Base-by-base conservation (phyloP, 2,797 vertebrate genomes). In the Bradypodion pumilum region DNA sequence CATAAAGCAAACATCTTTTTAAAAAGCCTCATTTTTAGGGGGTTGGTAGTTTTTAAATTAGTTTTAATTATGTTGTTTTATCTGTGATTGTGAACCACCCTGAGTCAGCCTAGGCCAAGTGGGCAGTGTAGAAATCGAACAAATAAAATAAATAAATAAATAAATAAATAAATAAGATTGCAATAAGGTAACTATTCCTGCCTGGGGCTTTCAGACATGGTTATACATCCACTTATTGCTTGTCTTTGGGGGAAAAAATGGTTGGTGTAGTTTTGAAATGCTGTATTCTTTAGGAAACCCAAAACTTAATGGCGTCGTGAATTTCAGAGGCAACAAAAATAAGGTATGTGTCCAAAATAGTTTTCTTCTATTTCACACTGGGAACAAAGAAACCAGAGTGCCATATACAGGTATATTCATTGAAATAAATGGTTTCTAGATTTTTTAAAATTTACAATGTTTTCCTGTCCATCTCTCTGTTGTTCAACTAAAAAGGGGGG, bases 261-360 rank as follows among this genome's bases (percentile, higher is more conserved):
- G 94, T 92, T 92, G 92, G 92, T 94, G 95, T 95, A 93, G 95
- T 94, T 95, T 87, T 92, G 91, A 94, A 95, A 94, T 91, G 91
- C 89, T 94, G 60, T 72, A 88, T 88, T 94, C 85, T 89, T 87
- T 84, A 89, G 90, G 49, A 93, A 83, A 91, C 85, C 89, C 89
- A 95, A 94, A 94, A 89, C 70, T 87, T 95, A 96, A 95, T 92
- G 93, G 92, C 86, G 76, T 93, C 92, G 93, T 94, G 94, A 95
- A 95, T 95, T 95, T 95, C 87, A 90, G 94, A 93, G 93, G 94
- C 94, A 95, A 94, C 91, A 95, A 94, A 92, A 92, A 91, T n/a
- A n/a, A n/a, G 89, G 88, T 90, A 83, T 93, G 95, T 94, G 86
- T 93, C 90, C 88, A 89, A 86, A 85, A 88, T 89, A 93, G 49